Percentiles rank a stretch among this genome's conserved stretches.
Evolutionary conservation across 2,797 vertebrate genomes (phyloP).

Genomic region (Margarornis squamiger): DNA sequence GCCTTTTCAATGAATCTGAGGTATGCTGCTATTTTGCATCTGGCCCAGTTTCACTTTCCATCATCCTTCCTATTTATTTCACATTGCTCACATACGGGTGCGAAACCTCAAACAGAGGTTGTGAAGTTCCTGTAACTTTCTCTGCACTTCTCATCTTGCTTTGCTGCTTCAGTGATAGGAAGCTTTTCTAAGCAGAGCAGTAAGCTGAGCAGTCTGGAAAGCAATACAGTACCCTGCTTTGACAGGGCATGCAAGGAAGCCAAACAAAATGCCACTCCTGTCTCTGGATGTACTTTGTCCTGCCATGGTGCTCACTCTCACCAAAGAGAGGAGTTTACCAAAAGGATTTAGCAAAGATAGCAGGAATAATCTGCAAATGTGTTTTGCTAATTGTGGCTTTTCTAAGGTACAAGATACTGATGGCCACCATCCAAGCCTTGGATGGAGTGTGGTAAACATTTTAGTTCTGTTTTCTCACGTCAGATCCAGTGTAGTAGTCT

Average conservation of each 20-base stretch:
- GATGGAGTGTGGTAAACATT: not conserved
- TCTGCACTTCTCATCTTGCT: not conserved
- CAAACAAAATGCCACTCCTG: not conserved
- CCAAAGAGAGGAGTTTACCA: not conserved
- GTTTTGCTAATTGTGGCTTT: not conserved
- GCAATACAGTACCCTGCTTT: not conserved
- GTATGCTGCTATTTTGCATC: not conserved
- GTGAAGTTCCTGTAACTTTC: not conserved
- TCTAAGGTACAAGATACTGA: not conserved
- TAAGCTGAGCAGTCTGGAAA: not conserved
- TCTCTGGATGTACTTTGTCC: not conserved
- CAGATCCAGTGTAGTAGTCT: not conserved
- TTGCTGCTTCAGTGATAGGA: not conserved
- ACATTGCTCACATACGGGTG: not conserved
- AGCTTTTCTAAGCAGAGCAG: not conserved
- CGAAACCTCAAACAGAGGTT: not conserved
- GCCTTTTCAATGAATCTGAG: not conserved
- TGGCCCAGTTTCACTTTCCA: not conserved
- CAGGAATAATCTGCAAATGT: not conserved
- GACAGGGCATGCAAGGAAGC: not conserved
- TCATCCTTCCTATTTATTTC: not conserved
- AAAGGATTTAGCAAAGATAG: not conserved
- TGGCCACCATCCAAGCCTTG: not conserved
- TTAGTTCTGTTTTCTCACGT: not conserved
- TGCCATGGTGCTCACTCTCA: not conserved